Evolutionary conservation across 2,113 vertebrate species (phyloP), one percentile per base, ranked within the genome.

Genomic region (Petrocephalus microphthalmus): DNA sequence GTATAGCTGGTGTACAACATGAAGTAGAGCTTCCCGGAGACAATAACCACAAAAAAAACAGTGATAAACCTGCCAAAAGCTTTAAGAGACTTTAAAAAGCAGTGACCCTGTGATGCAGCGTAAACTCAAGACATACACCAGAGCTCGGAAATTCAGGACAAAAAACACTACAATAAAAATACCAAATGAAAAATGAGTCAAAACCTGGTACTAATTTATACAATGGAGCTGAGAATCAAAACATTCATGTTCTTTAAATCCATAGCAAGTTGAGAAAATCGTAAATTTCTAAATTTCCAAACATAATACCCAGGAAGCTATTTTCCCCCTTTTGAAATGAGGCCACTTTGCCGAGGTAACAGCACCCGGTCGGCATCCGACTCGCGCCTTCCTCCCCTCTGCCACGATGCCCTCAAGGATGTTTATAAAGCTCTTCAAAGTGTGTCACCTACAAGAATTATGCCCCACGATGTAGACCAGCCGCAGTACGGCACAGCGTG

Each of bases 341-440:
- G 81, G 81, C 19, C 81, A 25, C 13, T 67, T 67, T 67, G 60
- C n/a, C 25, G 25, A 67, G 60, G 60, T 13, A 29, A n/a, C 60
- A 0, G 25, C 60, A 29, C 60, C n/a, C 25, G n/a, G n/a, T 67
- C 3, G 25, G n/a, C 5, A 49, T 49, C 47, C 47, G 2, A 2
- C 47, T 49, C 25, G 60, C 4, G 3, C 25, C 60, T 64, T 1
- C n/a, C 60, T 1, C 60, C 25, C 60, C 60, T 15, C 60, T 10
- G 2, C 25, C 60, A 29, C 19, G 17, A 45, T 22, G 42, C 6
- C 81, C 45, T n/a, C 45, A 49, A 49, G 37, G 19, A 49, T 83
- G 81, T 83, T 83, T 45, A 83, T 49, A 83, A 83, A 83, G 42
- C 81, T n/a, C 20, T 49, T 83, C n/a, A 47, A 83, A 83, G 81